Evolutionary conservation across 1,140 invertebrate species (phyloP).

Genomic region (Cyclargus thomasi): DNA sequence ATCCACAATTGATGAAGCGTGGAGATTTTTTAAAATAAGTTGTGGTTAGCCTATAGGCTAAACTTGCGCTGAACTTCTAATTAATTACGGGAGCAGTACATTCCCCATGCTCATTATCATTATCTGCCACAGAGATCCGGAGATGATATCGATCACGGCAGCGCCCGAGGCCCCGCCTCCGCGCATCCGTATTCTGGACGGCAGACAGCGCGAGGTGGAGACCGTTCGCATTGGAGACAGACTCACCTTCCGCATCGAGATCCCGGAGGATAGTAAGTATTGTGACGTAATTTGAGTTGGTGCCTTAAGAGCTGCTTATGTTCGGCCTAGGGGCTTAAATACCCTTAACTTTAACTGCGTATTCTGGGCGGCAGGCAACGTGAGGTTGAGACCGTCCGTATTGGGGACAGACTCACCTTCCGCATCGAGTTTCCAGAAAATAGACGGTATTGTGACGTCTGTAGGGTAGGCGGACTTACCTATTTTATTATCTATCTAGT

Average conservation of each 20-base stretch:
- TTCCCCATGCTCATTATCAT: background rate
- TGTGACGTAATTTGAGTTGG: too few relatives aligned
- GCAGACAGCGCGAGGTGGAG: slow-evolving; percentile 89
- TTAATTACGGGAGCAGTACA: background rate
- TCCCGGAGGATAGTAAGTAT: slow-evolving; percentile 94
- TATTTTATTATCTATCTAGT: too few relatives aligned
- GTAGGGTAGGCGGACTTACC: too few relatives aligned
- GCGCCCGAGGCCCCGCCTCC: slow-evolving; percentile 95
- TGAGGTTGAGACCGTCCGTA: slow-evolving; percentile 95
- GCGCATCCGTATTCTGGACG: slow-evolving; percentile 92
- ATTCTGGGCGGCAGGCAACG: slow-evolving; percentile 89
- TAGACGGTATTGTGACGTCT: slow-evolving; percentile 81
- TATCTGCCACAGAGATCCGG: slow-evolving; percentile 82
- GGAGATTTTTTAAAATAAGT: too few relatives aligned
- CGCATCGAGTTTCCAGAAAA: slow-evolving; percentile 96
- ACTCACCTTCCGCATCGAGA: slow-evolving; percentile 96
- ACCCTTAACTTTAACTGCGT: too few relatives aligned
- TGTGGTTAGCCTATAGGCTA: too few relatives aligned
- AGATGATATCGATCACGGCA: slow-evolving; percentile 96
- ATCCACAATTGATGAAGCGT: too few relatives aligned
- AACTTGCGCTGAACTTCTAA: too few relatives aligned
- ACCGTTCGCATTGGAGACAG: slow-evolving; percentile 96
- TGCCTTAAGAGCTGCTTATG: too few relatives aligned
- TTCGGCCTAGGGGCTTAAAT: too few relatives aligned
- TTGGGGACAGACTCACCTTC: slow-evolving; percentile 95